Percentiles rank a stretch among this genome's conserved stretches.
phyloP scores from a whole-genome alignment of 2,888 invertebrate species.

The Lithophane leautieri region DNA sequence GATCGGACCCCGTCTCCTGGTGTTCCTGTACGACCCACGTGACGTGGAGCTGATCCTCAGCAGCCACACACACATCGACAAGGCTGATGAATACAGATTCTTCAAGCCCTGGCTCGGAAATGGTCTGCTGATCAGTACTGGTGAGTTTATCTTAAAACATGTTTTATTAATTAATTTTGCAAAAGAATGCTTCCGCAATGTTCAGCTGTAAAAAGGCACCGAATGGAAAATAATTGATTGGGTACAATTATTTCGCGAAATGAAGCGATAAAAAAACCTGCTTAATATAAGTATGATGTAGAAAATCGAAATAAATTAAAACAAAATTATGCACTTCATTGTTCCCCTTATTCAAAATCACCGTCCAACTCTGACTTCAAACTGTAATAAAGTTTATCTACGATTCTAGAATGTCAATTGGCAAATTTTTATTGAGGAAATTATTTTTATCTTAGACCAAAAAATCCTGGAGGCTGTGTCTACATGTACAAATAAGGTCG shows the following conservation, averaged over 20 bases:
- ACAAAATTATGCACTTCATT: background rate
- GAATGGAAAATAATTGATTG: background rate
- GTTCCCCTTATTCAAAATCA: constrained; percentile 12
- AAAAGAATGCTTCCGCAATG: background rate
- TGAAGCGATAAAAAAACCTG: background rate
- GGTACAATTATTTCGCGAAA: background rate
- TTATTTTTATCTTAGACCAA: constrained; percentile 33
- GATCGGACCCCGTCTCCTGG: constrained; percentile 94
- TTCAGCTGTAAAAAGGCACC: background rate
- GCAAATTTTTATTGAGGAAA: constrained; percentile 49
- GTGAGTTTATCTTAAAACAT: constrained; percentile 81
- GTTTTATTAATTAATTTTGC: background rate
- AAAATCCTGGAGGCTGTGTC: constrained; percentile 34
- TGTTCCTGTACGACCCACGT: constrained; percentile 94
- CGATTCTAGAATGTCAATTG: constrained; percentile 45
- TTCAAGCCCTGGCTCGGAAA: constrained; percentile 96
- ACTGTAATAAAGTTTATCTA: constrained; percentile 24
- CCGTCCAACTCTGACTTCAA: constrained; percentile 21
- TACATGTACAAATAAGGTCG: constrained; percentile 30
- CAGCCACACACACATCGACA: constrained; percentile 95
- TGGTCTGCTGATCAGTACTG: constrained; percentile 95
- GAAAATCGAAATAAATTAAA: constrained; percentile 1
- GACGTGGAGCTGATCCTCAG: constrained; percentile 95
- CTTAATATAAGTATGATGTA: background rate
- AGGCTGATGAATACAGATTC: constrained; percentile 94